phyloP scores from a whole-genome alignment of 1,140 invertebrate genomes.

The Helicoverpa armigera region DNA sequence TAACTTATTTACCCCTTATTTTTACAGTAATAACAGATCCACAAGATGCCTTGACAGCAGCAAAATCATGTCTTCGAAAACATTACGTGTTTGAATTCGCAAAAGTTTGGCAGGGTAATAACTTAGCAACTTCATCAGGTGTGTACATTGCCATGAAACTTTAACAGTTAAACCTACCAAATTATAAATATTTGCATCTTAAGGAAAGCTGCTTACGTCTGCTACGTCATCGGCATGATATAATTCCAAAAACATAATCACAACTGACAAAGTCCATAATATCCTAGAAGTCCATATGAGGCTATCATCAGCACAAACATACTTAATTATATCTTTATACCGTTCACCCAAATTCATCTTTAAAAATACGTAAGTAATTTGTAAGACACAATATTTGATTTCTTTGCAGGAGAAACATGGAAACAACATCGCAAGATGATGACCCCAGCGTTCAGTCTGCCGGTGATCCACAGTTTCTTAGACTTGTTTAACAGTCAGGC shows the following conservation, averaged over 20 bases:
- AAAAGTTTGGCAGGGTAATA: not conserved
- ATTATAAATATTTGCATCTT: no score
- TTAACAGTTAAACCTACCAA: no score
- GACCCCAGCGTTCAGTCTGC: constrained; percentile 96
- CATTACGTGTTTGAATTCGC: not conserved
- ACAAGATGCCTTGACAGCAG: constrained; percentile 5
- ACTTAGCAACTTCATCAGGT: constrained; percentile 11
- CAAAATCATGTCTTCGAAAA: not conserved
- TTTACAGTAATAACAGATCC: constrained; percentile 27
- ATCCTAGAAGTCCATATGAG: no score
- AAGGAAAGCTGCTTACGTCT: no score
- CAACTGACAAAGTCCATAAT: no score
- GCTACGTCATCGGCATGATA: no score
- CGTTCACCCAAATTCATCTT: no score
- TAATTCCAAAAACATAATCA: no score
- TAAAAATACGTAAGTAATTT: no score
- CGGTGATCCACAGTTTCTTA: constrained; percentile 94
- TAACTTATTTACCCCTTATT: not conserved
- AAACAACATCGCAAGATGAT: constrained; percentile 87
- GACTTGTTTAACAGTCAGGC: constrained; percentile 92
- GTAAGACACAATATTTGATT: no score
- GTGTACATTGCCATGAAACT: not conserved
- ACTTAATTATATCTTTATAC: no score
- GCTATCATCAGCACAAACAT: no score
- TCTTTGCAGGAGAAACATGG: constrained; percentile 50